Evolutionary conservation across 23 tunicate species (phyloP).

Genomic region (Trididemnum clinides): DNA sequence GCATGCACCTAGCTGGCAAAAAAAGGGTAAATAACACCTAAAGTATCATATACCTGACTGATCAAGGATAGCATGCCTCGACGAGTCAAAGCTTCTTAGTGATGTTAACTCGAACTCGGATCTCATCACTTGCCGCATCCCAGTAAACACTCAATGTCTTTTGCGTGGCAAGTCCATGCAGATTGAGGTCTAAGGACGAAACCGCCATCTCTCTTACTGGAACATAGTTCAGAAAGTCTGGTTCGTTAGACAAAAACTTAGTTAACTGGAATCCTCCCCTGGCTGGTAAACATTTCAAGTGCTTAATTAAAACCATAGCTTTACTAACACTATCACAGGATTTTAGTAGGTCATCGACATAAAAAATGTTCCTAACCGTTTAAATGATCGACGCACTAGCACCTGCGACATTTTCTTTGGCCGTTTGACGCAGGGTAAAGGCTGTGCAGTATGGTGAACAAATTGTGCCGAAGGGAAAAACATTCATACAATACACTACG

Average conservation of each 20-base stretch:
- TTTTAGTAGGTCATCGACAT: background rate
- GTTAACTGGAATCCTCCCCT: background rate
- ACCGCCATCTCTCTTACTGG: background rate
- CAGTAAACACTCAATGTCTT: background rate
- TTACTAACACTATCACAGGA: background rate
- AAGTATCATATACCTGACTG: background rate
- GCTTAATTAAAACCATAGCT: background rate
- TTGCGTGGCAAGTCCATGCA: background rate
- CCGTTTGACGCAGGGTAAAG: background rate
- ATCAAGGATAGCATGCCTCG: conserved; percentile 2
- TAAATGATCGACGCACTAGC: background rate
- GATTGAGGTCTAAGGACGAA: background rate
- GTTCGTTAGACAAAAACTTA: background rate
- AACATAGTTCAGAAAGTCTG: background rate
- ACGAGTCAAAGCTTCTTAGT: background rate
- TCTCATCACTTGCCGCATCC: background rate
- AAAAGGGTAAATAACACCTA: background rate
- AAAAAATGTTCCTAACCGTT: background rate
- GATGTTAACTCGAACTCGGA: background rate
- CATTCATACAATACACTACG: no score
- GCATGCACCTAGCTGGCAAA: background rate
- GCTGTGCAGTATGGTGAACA: background rate
- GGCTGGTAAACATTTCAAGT: background rate
- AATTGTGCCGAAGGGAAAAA: no score
- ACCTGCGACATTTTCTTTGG: background rate